phyloP scores from a whole-genome alignment of 2,888 invertebrate genomes.

The Unio pictorum region DNA sequence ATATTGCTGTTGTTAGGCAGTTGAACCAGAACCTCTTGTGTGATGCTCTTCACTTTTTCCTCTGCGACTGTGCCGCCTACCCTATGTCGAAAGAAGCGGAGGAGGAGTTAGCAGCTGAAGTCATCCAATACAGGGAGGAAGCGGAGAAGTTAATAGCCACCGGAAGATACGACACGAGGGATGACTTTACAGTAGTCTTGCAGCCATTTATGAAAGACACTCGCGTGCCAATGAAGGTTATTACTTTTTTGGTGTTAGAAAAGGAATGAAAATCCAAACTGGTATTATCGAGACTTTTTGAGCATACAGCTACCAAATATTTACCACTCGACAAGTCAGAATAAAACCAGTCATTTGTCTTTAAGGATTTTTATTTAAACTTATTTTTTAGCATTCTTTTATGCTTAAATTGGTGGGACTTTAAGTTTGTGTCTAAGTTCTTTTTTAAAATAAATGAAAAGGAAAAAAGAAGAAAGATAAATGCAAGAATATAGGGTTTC shows the following conservation, averaged over 20 bases:
- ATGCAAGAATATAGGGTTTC: no score
- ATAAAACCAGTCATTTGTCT: no score
- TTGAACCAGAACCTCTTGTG: slow-evolving; percentile 49
- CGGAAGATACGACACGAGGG: slow-evolving; percentile 63
- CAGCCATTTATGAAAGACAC: slow-evolving; percentile 65
- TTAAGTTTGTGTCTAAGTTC: no score
- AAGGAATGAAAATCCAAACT: no score
- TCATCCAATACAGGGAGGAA: slow-evolving; percentile 44
- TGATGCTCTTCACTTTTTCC: slow-evolving; percentile 44
- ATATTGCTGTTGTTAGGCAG: slow-evolving; percentile 54
- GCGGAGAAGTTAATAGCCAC: slow-evolving; percentile 45
- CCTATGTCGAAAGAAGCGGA: slow-evolving; percentile 37
- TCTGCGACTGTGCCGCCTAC: slow-evolving; percentile 54
- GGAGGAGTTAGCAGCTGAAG: slow-evolving; percentile 30
- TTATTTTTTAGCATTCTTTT: no score
- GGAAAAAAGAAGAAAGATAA: no score
- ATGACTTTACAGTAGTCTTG: slow-evolving; percentile 68
- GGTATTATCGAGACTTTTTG: no score
- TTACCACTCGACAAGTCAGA: no score
- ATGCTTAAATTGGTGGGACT: no score
- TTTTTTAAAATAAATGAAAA: no score
- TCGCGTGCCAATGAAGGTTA: slow-evolving; percentile 40
- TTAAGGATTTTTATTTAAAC: no score
- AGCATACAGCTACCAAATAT: no score
- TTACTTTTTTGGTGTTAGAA: background rate